Evolutionary conservation across 2,797 vertebrate species (phyloP), one percentile per base, ranked within the genome.

Genomic region (Sebastes matsubarae): DNA sequence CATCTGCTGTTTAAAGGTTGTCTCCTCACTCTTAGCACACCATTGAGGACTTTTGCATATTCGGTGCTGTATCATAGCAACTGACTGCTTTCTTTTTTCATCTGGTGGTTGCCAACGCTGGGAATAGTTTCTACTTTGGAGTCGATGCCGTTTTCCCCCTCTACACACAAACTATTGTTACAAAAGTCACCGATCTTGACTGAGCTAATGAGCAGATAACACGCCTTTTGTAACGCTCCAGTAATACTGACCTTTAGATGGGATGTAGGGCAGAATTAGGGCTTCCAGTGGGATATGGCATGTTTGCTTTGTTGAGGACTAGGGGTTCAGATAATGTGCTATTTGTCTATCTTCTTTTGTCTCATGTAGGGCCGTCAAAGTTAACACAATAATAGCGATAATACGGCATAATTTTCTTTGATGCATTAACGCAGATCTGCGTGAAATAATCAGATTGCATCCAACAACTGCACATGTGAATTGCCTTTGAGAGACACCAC

Each of bases 51-150:
- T 75, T 87, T 70, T 70, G 83, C 63, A 79, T 75, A 34, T 67
- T 64, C 18, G 1, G 8, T 58, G 34, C 73, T 63, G 84, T 89
- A 85, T 88, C 87, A 70, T 89, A 89, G 86, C 87, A 92, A 92
- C 90, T 58, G 50, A 57, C 57, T 74, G 32, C 61, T 74, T 69
- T 77, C 12, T 66, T 8, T 69, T 75, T 70, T 69, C 16, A 54
- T 61, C 58, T 16, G 1, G 29, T 32, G 32, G 24, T 74, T 75
- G 73, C 57, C 75, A 72, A 66, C 18, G 1, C 10, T 50, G 20
- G 22, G 10, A 71, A 72, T 64, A 61, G 29, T 67, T 69, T 75
- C 30, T 58, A 22, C 20, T 74, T 3, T 66, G 20, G 7, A 25
- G 8, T 72, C 18, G 42, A 22, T 20, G 34, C 16, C 5, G 42